Conservation (phyloP, 2,888 invertebrate species). For the Drosophila fungiperda region DNA sequence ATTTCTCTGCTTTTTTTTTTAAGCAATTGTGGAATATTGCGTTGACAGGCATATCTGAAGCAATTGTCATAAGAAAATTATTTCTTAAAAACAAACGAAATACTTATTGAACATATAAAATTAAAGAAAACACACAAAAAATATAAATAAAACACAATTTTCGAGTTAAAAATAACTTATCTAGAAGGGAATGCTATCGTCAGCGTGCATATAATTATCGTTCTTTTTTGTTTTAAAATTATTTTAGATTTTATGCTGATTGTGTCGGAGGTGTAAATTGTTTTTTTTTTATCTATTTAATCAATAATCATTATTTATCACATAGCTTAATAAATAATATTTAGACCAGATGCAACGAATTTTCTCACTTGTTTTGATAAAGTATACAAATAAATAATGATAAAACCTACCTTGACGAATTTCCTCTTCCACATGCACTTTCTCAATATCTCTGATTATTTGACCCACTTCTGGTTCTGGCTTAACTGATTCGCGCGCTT, state of each 20-base stretch:
- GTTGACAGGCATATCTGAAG: too few species aligned
- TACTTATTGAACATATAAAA: not conserved
- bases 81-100: too few species aligned
- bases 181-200: not conserved
- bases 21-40: too few species aligned
- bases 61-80: too few species aligned
- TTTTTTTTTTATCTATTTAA: not conserved
- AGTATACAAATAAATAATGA: not conserved
- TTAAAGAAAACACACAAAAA: not conserved
- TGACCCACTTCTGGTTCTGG: slow-evolving; percentile 66
- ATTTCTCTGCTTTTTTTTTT: too few species aligned
- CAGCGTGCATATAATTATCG: not conserved
- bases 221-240: not conserved
- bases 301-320: not conserved
- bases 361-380: not conserved
- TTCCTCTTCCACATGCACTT: slow-evolving; percentile 39
- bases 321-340: not conserved
- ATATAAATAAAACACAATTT: not conserved
- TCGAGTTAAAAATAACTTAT: not conserved
- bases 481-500: slow-evolving; percentile 60
- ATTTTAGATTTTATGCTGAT: not conserved
- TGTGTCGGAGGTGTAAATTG: not conserved
- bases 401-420: slow-evolving; percentile 42
- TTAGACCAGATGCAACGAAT: not conserved
- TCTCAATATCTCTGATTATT: slow-evolving; percentile 56